phyloP scores from a whole-genome alignment of 1,140 invertebrate genomes.

The Philopotamus ludificatus region DNA sequence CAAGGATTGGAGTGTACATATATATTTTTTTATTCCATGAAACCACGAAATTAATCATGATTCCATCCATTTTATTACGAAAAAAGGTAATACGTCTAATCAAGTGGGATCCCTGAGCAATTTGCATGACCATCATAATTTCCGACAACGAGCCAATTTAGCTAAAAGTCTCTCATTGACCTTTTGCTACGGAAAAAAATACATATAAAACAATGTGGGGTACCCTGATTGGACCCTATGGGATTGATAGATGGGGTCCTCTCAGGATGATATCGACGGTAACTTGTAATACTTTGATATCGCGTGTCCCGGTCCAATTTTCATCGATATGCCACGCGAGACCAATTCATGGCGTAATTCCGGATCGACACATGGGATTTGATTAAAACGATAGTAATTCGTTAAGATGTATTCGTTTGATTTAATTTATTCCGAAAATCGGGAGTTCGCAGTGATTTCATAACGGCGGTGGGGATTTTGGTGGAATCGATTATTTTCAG shows the following conservation, averaged over 20 bases:
- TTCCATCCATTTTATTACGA: neutral
- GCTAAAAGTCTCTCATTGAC: conserved; percentile 4
- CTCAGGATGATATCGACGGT: neutral
- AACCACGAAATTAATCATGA: no score
- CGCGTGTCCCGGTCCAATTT: neutral
- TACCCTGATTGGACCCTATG: neutral
- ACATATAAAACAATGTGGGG: neutral
- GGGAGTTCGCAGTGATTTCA: no score
- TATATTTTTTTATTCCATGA: neutral
- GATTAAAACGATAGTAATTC: no score
- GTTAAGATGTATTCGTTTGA: no score
- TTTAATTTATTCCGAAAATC: no score
- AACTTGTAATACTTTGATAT: neutral
- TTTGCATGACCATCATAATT: conserved; percentile 5
- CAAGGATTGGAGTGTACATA: no score
- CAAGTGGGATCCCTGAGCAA: neutral
- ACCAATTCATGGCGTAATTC: neutral
- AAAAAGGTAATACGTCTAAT: neutral
- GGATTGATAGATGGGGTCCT: neutral
- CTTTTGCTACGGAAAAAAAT: no score
- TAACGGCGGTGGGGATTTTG: no score
- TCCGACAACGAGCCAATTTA: neutral
- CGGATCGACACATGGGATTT: neutral
- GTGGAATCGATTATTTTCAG: no score
- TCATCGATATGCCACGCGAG: neutral